Evolutionary conservation across 2,113 vertebrate genomes (phyloP), one percentile per base, ranked within the genome.

Genomic region (Struthidea cinerea): DNA sequence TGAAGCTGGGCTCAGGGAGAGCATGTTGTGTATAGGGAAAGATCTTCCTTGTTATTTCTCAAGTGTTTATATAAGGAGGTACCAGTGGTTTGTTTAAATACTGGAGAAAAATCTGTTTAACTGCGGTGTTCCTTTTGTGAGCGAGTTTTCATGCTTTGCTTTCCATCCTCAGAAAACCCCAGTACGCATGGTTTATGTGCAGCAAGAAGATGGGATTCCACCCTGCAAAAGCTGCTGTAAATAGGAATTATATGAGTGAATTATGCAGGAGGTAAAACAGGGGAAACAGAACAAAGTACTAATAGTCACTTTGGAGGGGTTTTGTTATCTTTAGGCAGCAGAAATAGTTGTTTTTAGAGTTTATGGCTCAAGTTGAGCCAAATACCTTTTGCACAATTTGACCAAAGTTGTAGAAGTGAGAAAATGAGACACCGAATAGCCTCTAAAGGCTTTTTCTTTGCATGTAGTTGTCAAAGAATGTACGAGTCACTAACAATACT

Each of bases 321-420:
- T 96, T 93, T 64, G 71, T 91, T 96, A 28, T 76, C 27, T 93
- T 87, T 76, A 91, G 78, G 18, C 53, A 71, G 53, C 52, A 93
- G 94, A 91, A 92, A 10, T 44, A 32, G n/a, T 75, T 91, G 55
- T 37, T 88, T 64, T 68, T 87, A 57, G 17, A 79, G 67, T 93
- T 91, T 90, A 82, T 80, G 63, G 70, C 74, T 85, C 11, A 37
- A 93, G 60, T 41, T 61, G 50, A 87, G 84, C 27, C 68, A 87
- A 96, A 88, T 95, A 65, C 53, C 84, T 61, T 94, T 83, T 93
- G 53, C 35, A 70, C 16, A 16, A 50, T 79, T 83, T 88, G 61
- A 64, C 63, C 70, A 64, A 59, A 91, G 70, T 63, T 50, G 63
- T 39, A 80, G 46, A 27, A 89, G 5, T 68, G n/a, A 93, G 70